These are phyloP conservation scores for Phortica variegata DNA, from an alignment of 1,140 invertebrate genomes.

Conservation along the genomic window DNA sequence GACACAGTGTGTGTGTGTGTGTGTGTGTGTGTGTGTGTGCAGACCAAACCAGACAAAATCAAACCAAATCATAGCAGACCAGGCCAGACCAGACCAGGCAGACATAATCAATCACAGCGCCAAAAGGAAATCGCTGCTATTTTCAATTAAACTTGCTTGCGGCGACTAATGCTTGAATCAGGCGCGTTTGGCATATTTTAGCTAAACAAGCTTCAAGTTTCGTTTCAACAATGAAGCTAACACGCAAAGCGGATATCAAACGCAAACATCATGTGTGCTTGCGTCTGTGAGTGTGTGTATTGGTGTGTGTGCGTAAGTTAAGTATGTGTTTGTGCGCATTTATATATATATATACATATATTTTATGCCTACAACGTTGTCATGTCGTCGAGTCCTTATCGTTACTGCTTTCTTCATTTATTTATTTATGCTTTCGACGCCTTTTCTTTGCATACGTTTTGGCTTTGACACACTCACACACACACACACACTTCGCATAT, in stretches of 20 bases:
- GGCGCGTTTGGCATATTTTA: too few species aligned
- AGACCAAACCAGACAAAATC: constrained; percentile 31
- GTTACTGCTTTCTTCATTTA: constrained; percentile 15
- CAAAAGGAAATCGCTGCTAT: constrained; percentile 32
- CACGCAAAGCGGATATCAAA: constrained; percentile 7
- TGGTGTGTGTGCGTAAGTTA: not conserved
- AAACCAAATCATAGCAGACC: too few species aligned
- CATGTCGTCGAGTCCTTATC: constrained; percentile 43
- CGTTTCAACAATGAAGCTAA: constrained; percentile 27
- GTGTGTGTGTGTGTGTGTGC: constrained; percentile 7
- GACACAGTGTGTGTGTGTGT: constrained; percentile 15
- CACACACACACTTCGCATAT: constrained; percentile 23
- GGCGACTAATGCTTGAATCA: too few species aligned
- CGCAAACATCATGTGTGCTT: not conserved
- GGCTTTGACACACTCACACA: constrained; percentile 9
- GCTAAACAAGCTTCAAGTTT: too few species aligned
- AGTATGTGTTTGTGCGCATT: not conserved
- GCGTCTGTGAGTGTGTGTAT: not conserved
- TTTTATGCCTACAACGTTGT: constrained; percentile 36
- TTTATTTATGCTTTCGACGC: constrained; percentile 12
- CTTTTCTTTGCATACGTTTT: constrained; percentile 18
- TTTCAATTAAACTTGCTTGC: constrained; percentile 51
- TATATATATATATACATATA: not conserved
- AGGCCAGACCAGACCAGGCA: constrained; percentile 29
- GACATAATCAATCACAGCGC: constrained; percentile 51